These are phyloP conservation scores for Sylvietta virens DNA, from an alignment of 2,113 vertebrate species.

Conservation along the genomic window DNA sequence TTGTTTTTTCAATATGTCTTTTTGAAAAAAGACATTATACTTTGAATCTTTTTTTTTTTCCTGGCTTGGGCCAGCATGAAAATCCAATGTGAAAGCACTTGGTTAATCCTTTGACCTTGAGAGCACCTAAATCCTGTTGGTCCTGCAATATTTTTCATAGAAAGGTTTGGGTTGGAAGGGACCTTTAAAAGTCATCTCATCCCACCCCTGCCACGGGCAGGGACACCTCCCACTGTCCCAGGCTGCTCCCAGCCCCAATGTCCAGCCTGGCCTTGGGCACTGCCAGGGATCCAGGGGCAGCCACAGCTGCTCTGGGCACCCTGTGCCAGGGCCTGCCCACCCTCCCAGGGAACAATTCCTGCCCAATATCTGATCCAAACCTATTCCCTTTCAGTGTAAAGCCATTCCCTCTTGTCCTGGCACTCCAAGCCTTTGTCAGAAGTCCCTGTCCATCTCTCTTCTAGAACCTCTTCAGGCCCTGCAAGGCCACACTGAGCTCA, in stretches of 20 bases:
- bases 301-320: not conserved
- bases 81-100: not conserved
- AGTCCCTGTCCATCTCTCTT: not conserved
- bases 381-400: not conserved
- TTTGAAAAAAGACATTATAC: not conserved
- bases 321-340: rapidly evolving
- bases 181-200: not conserved
- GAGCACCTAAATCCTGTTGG: not conserved
- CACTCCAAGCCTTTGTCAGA: too few species aligned
- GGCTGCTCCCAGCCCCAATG: not conserved
- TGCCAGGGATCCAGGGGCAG: not conserved
- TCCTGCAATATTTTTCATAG: not conserved
- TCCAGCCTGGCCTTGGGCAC: not conserved
- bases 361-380: not conserved
- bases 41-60: not conserved
- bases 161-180: not conserved
- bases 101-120: not conserved
- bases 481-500: not conserved
- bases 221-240: not conserved
- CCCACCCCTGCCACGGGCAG: not conserved
- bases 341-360: rapidly evolving
- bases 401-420: not conserved
- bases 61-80: not conserved
- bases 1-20: slow-evolving; percentile 20
- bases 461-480: not conserved